Percentiles rank a stretch among this genome's conserved stretches.
Conservation (phyloP, 2,113 vertebrate genomes). For the Machaerirhynchus nigripectus region DNA sequence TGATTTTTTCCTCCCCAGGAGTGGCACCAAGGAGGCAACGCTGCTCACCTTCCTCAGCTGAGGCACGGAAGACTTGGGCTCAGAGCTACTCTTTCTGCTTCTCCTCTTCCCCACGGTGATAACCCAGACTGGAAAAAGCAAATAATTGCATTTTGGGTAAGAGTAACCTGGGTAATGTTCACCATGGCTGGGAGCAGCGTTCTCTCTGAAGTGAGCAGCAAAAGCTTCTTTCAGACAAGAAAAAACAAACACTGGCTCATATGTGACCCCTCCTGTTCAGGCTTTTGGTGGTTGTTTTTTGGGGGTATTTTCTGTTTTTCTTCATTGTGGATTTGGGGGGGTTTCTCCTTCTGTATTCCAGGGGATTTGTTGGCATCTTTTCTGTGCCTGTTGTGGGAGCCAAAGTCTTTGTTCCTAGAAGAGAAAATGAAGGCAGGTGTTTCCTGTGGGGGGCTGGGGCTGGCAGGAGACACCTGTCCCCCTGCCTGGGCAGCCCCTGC, state of each 20-base stretch:
- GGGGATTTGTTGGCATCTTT: neutral
- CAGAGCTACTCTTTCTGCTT: neutral
- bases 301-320: neutral
- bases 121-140: neutral
- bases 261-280: neutral
- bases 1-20: neutral
- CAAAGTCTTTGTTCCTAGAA: neutral
- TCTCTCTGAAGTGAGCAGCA: neutral
- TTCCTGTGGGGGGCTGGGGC: neutral
- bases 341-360: neutral
- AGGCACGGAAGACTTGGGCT: neutral
- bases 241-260: neutral
- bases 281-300: neutral
- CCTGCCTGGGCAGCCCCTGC: neutral
- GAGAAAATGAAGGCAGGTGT: neutral
- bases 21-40: neutral
- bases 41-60: neutral
- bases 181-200: neutral
- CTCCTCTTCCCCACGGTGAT: neutral
- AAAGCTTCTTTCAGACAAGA: neutral
- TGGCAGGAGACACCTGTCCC: neutral
- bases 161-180: neutral
- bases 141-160: neutral
- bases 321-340: neutral
- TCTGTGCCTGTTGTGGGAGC: neutral